Evolutionary conservation across 1,140 invertebrate species (phyloP), one percentile per base, ranked within the genome.

Genomic region (Pararge aegeria): DNA sequence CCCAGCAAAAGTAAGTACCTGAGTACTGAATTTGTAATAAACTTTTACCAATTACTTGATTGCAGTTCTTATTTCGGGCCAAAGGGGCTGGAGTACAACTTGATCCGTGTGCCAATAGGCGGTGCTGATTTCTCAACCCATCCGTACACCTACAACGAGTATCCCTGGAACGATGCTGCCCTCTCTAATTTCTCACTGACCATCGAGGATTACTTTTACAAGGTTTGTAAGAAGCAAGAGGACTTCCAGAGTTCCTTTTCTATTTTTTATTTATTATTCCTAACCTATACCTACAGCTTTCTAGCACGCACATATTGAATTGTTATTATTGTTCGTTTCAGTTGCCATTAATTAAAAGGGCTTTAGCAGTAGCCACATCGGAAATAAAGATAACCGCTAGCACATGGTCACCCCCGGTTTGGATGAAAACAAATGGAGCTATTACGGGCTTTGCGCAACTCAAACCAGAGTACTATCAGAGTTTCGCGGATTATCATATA

Each of bases 361-460:
- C 70, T 13, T 61, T 71, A 40, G 34, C 55, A 52, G 73, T 62
- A 6, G 65, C 83, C 0, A 78, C 73, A 0, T 64, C 68, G 12
- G 74, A 83, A 24, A 74, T 89, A 9, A 81, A 85, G 42, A 70
- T 86, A 12, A 83, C 73, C 6, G 86, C 86, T 1, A 86, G 77
- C 40, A 80, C 95, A 0, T 98, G 97, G 97, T 94, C 94, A 53
- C 92, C 97, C 0, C 98, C 98, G 0, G 83, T 90, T 4, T 99
- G 97, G 97, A 98, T 99, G 97, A 99, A 99, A 88, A 95, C 93
- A 0, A 96, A 95, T 70, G 89, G 94, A 18, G 84, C 80, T 49
- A 93, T 92, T 72, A 89, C 87, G 5, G 93, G 93, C 9, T 80
- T 73, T 71, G 92, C 91, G 29, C 78, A 77, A 20, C 76, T 98